A percentile compares a stretch with the other conserved stretches of the same genome.
phyloP scores from a whole-genome alignment of 37 sponge, comb jelly and placozoan species.

The Dysidea cf. avara region DNA sequence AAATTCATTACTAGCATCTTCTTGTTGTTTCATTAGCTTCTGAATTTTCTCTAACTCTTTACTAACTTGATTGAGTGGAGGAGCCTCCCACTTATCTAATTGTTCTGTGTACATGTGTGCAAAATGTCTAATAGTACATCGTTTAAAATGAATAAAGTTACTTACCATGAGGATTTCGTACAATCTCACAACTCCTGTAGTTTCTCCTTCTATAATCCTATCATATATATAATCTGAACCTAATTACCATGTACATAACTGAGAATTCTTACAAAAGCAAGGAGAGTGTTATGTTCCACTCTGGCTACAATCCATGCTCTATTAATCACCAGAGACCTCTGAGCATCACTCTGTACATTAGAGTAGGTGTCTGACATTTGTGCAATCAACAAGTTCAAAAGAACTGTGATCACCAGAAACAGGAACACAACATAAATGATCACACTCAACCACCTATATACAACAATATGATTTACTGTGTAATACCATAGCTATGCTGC shows the following conservation, averaged over 20 bases:
- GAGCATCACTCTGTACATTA: slow-evolving; percentile 74
- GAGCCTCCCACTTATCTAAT: slow-evolving; percentile 73
- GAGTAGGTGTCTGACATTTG: slow-evolving; percentile 73
- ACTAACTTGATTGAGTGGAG: slow-evolving; percentile 58
- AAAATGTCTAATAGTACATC: too few relatives aligned
- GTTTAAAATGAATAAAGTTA: too few relatives aligned
- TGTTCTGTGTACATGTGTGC: too few relatives aligned
- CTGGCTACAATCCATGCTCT: slow-evolving; percentile 74
- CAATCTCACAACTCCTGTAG: slow-evolving; percentile 23
- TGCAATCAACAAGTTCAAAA: slow-evolving; percentile 79
- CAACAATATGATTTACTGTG: too few relatives aligned
- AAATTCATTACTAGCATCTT: background rate
- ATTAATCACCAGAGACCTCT: slow-evolving; percentile 56
- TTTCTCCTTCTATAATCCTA: slow-evolving; percentile 25
- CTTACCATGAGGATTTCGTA: slow-evolving; percentile 47
- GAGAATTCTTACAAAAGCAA: slow-evolving; percentile 36
- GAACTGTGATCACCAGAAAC: slow-evolving; percentile 62
- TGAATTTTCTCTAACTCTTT: slow-evolving; percentile 40
- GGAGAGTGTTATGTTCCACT: slow-evolving; percentile 67
- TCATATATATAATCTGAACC: background rate
- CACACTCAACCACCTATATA: slow-evolving; percentile 64
- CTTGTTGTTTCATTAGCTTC: slow-evolving; percentile 19
- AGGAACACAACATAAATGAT: slow-evolving; percentile 56
- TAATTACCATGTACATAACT: background rate
- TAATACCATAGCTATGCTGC: too few relatives aligned